Base-by-base conservation (phyloP, 2,888 invertebrate genomes). In the Drosophila fungiperda region DNA sequence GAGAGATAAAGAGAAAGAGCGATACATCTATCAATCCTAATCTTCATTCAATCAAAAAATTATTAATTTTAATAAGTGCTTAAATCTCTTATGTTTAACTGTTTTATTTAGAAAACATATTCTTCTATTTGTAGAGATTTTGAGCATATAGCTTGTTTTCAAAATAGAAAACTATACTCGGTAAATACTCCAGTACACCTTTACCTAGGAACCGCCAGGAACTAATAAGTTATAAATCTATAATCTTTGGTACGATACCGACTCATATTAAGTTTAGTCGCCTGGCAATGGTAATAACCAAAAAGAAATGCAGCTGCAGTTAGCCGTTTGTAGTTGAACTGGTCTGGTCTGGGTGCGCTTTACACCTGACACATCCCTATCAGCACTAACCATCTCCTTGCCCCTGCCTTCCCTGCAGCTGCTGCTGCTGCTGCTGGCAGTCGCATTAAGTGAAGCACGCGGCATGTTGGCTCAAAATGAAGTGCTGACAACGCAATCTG, bases 381-480 rank as follows among this genome's bases (percentile, higher is more conserved):
- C 29, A 5, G n/a, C 38, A 8, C 29, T 12, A 12, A 29, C 6
- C 8, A 9, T 32, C 0, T 20, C 36, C 5, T 20, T n/a, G 7
- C 23, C 23, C 26, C 26, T 12, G 26, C 12, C 55, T 38, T 26
- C 12, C n/a, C n/a, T 26, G 2, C 26, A 23, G 23, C 1, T 26
- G 26, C 29, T 29, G 26, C 26, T 26, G 26, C 26, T 36, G 15
- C 17, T 20, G 38, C 55, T 67, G 63, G 42, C 80, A 66, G 87
- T 75, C 66, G 81, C 89, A 86, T 90, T 84, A 87, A 87, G 80
- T 78, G 73, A 90, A 87, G 84, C 80, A 87, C 75, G 74, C 77
- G 74, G 82, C 84, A 89, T 76, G 84, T 79, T 89, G 80, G 76
- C 86, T 79, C 80, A 84, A 90, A 88, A 89, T 88, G 87, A 88